Base-by-base conservation (phyloP, 2,888 invertebrate genomes). In the Pseudolycoriella hygida region DNA sequence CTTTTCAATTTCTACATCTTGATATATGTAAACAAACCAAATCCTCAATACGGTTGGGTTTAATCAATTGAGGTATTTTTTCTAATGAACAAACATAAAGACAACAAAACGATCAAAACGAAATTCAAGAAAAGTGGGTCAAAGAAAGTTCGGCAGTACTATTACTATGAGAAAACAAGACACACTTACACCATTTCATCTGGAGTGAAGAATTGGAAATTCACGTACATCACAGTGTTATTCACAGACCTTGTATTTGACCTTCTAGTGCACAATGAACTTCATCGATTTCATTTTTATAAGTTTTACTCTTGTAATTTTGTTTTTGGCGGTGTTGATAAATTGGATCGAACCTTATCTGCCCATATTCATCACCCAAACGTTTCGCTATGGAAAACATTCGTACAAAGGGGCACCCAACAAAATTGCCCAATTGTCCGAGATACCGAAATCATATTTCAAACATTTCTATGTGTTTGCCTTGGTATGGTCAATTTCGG, bases 391-490 rank as follows among this genome's bases (percentile, higher is more conserved):
- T 62, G 87, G 87, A 12, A 84, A 83, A 61, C 78, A 76, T 54
- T 71, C 74, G 1, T 70, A 73, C 50, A 71, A 70, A 54, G 72
- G 46, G 1, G 54, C 62, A 47, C 50, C 50, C n/a, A 57, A 64
- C 52, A 51, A 54, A 1, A 38, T 68, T 2, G 53, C 72, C 1
- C 59, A 55, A 37, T 54, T 59, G 17, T 19, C 76, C 15, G 80
- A 85, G 60, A 69, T 86, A 40, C 86, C 86, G 0, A 88, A 87
- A 62, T 70, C 78, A 40, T 83, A 78, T 70, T 89, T 86, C 56
- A 70, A 67, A 53, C 88, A 89, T 63, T 88, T 87, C 57, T 89
- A 89, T 59, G 57, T 76, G 5, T 77, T 80, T 56, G 77, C 85
- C 0, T 66, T 74, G 2, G 51, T 76, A 19, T 68, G 74, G 53